Percentiles rank a stretch among this genome's conserved stretches.
phyloP scores from a whole-genome alignment of 1,140 invertebrate species.

The Propsilocerus akamusi region DNA sequence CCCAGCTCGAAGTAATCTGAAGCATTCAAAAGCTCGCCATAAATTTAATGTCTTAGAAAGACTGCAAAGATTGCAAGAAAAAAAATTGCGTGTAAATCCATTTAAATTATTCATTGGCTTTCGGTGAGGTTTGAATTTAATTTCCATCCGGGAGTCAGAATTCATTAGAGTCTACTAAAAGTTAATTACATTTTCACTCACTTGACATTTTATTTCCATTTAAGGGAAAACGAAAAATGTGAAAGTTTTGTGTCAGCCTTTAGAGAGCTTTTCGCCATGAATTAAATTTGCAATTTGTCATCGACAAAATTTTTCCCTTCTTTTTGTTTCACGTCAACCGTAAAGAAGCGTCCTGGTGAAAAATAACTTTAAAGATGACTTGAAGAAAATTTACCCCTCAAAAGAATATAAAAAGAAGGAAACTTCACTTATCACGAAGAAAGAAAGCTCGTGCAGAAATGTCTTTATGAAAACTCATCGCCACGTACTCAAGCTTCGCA shows the following conservation, averaged over 20 bases:
- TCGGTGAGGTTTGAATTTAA: too few relatives aligned
- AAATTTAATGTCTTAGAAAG: too few relatives aligned
- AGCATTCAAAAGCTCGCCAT: too few relatives aligned
- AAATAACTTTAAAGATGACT: too few relatives aligned
- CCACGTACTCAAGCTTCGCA: too few relatives aligned
- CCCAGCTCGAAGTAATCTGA: too few relatives aligned
- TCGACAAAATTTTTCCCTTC: not conserved
- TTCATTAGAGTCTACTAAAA: not conserved
- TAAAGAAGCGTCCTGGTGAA: not conserved
- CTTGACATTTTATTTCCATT: slow-evolving; percentile 1
- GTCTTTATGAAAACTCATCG: not conserved
- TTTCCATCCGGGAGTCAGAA: too few relatives aligned
- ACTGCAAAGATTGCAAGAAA: too few relatives aligned
- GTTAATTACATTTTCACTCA: slow-evolving; percentile 1
- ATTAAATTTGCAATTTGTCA: not conserved
- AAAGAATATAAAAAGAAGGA: not conserved
- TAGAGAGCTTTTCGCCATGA: not conserved
- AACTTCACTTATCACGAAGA: not conserved
- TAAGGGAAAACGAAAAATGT: not conserved
- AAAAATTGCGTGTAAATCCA: too few relatives aligned
- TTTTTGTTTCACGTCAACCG: not conserved
- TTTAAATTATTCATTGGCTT: too few relatives aligned
- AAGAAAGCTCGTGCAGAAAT: not conserved
- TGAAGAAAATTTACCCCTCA: not conserved
- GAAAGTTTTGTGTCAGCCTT: not conserved